Evolutionary conservation across 2,888 invertebrate genomes (phyloP), one percentile per base, ranked within the genome.

Genomic region (Hydriomena furcata): DNA sequence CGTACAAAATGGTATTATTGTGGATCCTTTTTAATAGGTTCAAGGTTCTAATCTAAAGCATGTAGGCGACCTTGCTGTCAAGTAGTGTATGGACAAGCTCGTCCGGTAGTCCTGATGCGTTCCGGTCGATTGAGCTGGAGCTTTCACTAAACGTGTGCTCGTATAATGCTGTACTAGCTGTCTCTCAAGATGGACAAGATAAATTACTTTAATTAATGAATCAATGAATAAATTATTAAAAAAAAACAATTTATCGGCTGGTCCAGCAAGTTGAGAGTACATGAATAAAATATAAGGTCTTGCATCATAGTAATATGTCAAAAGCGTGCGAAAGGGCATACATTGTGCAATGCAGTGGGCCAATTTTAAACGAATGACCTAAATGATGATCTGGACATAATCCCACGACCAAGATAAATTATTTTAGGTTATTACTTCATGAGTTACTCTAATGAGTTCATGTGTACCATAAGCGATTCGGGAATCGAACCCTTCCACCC

Each of bases 321-420:
- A 82, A 82, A 79, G 64, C 81, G 69, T 66, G 69, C 61, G 64
- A 82, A 84, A 82, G 83, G 82, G 81, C 80, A 77, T 54, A 52
- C 54, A 66, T 70, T 73, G 61, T 58, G 68, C 56, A 73, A 76
- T 61, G 61, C 58, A 70, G 76, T 63, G 65, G 61, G 60, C 60
- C 66, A 65, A 62, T 62, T 65, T 61, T 57, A 62, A 66, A 57
- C 55, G 59, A 68, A 65, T 58, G 61, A 59, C 49, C 58, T 50
- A 52, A 41, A 55, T 57, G 55, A 57, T 55, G 51, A 30, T 52
- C 51, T 47, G 35, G 23, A 23, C 38, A 32, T 42, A 20, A 23
- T 43, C 30, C 20, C n/a, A 36, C 32, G 34, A 42, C 42, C 20
- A 34, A 32, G 47, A 47, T 52, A 2, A 27, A 42, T 47, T 36